These are phyloP conservation scores for Lineus longissimus DNA, from an alignment of 1,140 invertebrate species.

Conservation along the genomic window DNA sequence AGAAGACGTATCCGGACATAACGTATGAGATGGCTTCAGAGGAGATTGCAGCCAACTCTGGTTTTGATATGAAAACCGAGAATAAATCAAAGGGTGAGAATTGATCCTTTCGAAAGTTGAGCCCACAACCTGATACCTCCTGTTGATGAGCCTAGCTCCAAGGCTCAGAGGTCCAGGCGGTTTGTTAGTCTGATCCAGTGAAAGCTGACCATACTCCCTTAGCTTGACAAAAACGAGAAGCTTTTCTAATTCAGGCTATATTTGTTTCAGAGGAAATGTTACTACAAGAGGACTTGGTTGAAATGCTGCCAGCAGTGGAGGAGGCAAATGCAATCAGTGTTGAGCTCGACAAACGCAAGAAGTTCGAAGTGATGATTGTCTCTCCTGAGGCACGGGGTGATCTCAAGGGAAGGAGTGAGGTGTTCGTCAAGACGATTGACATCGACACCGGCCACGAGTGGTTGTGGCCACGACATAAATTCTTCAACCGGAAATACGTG, in stretches of 20 bases:
- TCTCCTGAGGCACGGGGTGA: slow-evolving; percentile 60
- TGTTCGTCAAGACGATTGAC: slow-evolving; percentile 60
- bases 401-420: slow-evolving; percentile 54
- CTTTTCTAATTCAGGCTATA: background rate
- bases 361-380: slow-evolving; percentile 62
- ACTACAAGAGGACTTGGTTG: slow-evolving; percentile 61
- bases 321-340: slow-evolving; percentile 63
- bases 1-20: slow-evolving; percentile 50
- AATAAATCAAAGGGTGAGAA: slow-evolving; percentile 48
- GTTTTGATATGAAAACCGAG: slow-evolving; percentile 53
- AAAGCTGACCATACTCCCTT: background rate
- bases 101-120: background rate
- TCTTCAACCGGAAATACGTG: slow-evolving; percentile 60
- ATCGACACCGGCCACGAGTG: slow-evolving; percentile 60
- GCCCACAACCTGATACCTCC: background rate
- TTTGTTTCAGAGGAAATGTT: slow-evolving; percentile 52
- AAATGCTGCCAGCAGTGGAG: slow-evolving; percentile 60
- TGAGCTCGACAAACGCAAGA: slow-evolving; percentile 60
- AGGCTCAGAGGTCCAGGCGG: no score
- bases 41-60: slow-evolving; percentile 61
- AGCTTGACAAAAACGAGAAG: background rate
- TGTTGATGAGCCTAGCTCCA: background rate
- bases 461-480: slow-evolving; percentile 61
- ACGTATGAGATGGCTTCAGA: slow-evolving; percentile 61
- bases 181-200: no score